Percentiles rank a stretch among this genome's conserved stretches.
These are phyloP conservation scores for Diuraphis noxia DNA, from an alignment of 1,140 invertebrate genomes.

Conservation along the genomic window DNA sequence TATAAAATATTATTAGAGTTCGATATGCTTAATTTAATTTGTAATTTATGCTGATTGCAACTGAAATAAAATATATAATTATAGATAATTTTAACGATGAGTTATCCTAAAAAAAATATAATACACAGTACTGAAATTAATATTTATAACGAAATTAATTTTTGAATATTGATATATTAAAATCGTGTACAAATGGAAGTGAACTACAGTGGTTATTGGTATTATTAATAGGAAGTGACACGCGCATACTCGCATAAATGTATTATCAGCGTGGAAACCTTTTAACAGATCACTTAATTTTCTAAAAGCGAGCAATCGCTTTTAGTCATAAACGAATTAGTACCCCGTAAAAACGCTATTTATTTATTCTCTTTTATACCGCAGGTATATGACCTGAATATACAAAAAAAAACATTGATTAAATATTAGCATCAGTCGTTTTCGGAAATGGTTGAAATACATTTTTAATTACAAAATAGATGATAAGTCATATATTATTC, in stretches of 20 bases:
- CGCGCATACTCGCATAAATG: neutral
- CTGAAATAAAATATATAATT: neutral
- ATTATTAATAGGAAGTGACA: neutral
- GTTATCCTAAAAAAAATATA: neutral
- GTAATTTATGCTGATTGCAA: neutral
- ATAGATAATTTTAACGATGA: neutral
- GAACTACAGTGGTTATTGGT: neutral
- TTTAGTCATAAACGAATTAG: slow-evolving; percentile 1
- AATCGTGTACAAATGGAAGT: neutral
- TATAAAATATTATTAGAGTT: neutral
- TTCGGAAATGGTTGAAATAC: neutral
- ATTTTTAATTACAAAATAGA: neutral
- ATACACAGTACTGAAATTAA: neutral
- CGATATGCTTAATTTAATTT: neutral
- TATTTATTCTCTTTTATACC: slow-evolving; percentile 8
- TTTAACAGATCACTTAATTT: slow-evolving; percentile 19
- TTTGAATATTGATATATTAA: neutral
- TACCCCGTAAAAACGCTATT: neutral
- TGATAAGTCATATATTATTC: neutral
- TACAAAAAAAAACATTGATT: neutral
- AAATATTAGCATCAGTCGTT: neutral
- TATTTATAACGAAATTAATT: neutral
- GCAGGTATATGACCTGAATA: neutral
- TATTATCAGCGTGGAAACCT: neutral
- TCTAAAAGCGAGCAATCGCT: neutral